Base-by-base conservation (phyloP, 2,113 vertebrate species). In the Triplophysa rosa region DNA sequence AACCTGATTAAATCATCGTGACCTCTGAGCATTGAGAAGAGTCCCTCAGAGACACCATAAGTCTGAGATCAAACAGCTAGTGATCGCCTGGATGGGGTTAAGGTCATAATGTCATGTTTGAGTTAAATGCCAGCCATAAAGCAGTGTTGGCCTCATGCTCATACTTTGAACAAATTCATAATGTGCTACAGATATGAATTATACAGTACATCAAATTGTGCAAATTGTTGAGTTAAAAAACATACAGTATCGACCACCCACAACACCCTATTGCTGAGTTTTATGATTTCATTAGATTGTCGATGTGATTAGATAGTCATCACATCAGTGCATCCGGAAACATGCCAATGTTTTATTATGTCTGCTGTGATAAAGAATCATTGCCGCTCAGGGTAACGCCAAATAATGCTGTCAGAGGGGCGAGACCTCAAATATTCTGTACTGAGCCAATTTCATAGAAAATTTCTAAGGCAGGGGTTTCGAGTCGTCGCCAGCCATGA, bases 1-100 rank as follows among this genome's bases (percentile, higher is more conserved):
- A 58, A 40, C 62, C 67, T 70, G 56, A 79, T 79, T 70, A 52
- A 61, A 70, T 19, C 59, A 14, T 26, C 56, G 13, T 56, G 77
- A 79, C 77, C 77, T 62, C 42, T 68, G 77, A 59, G 52, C 52
- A 11, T 12, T 12, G 33, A 26, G 71, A 62, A 19, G 42, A 47
- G 24, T 9, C 11, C 72, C 21, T 13, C n/a, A 59, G 70, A 73
- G 70, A 33, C 54, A n/a, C 70, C 19, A 45, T 73, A n/a, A 64
- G 40, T 75, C 59, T 64, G 61, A 64, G 61, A 64, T 75, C 58
- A 75, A 64, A 75, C 23, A 2, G 13, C 33, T 33, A 59, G 12
- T 23, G 70, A 59, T 29, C 21, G 58, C 52, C 52, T 58, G n/a
- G 21, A 14, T 10, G 21, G 56, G 33, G 59, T 73, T 7, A 61